Evolutionary conservation across 2,797 vertebrate species (phyloP), one percentile per base, ranked within the genome.

Genomic region (Chaetodon trifasciatus): DNA sequence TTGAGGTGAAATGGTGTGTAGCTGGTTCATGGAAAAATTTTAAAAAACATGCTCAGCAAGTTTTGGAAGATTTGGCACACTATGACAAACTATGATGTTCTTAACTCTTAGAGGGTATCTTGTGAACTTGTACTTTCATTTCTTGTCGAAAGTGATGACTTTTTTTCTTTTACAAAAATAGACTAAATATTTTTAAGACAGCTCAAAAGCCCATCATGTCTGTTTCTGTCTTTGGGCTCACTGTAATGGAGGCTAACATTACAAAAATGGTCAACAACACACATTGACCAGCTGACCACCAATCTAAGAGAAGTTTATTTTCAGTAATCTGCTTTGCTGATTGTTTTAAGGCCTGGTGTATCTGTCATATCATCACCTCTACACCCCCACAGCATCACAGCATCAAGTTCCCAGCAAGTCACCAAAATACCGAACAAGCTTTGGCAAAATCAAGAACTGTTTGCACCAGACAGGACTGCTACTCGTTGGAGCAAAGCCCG

Each of bases 361-460:
- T 42, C 13, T 52, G 8, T 3, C 28, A 24, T 16, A 60, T 60
- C 23, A 65, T 11, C 60, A 52, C 62, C 4, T 46, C 24, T 35
- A 44, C 23, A 44, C 24, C 10, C 16, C 23, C 28, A 23, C 50
- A 15, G 7, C 9, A 42, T 42, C 46, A 60, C 24, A 40, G n/a
- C 28, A 32, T 68, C 47, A 47, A 28, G 46, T 52, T 55, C 39
- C 55, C 21, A 63, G 46, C 67, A n/a, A 44, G 7, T 40, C 53
- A 67, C 49, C 21, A 11, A n/a, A 56, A 35, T n/a, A 32, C 47
- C 35, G 58, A 68, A 79, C 40, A 35, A 23, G 46, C 24, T 39
- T 50, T 37, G 65, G 44, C 35, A 66, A 57, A 60, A 64, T 62
- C 15, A 72, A 62, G 64, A 69, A 32, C 32, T 32, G 21, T 64